Evolutionary conservation across 1,140 invertebrate species (phyloP).

Genomic region (Trissolcus basalis): DNA sequence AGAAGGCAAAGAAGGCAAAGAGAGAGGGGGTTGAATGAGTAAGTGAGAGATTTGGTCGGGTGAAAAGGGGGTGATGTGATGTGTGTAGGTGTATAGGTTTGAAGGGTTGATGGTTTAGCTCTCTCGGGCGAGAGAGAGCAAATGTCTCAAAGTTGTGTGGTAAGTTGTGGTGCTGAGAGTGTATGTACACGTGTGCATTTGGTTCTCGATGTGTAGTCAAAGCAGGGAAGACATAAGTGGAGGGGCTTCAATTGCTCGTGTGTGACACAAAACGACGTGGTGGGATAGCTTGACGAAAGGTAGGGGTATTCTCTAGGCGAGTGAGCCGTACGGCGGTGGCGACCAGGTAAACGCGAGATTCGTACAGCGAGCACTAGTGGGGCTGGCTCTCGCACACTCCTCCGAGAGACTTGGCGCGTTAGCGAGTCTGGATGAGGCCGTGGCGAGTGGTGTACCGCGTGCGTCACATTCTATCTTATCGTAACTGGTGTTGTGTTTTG

Average conservation of each 20-base stretch:
- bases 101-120: not conserved
- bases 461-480: conserved; percentile 17
- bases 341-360: conserved; percentile 71
- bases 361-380: conserved; percentile 68
- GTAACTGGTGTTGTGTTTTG: not conserved
- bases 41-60: conserved; percentile 1
- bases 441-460: conserved; percentile 53
- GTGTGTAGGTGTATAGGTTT: conserved; percentile 6
- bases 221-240: conserved; percentile 41
- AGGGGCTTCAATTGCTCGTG: conserved; percentile 57
- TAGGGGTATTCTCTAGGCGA: conserved; percentile 70
- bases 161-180: conserved; percentile 33
- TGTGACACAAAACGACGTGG: conserved; percentile 55
- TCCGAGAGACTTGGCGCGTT: conserved; percentile 63
- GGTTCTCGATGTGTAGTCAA: conserved; percentile 60
- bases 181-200: conserved; percentile 56
- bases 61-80: conserved; percentile 15
- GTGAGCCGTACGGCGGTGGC: conserved; percentile 62
- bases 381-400: conserved; percentile 71
- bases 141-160: conserved; percentile 38
- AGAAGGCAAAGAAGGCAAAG: not conserved
- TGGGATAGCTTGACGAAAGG: conserved; percentile 55
- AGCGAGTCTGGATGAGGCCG: conserved; percentile 54
- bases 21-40: not conserved
- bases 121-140: conserved; percentile 2